Base-by-base conservation (phyloP, 2,797 vertebrate species). In the Nyctalus aviator region DNA sequence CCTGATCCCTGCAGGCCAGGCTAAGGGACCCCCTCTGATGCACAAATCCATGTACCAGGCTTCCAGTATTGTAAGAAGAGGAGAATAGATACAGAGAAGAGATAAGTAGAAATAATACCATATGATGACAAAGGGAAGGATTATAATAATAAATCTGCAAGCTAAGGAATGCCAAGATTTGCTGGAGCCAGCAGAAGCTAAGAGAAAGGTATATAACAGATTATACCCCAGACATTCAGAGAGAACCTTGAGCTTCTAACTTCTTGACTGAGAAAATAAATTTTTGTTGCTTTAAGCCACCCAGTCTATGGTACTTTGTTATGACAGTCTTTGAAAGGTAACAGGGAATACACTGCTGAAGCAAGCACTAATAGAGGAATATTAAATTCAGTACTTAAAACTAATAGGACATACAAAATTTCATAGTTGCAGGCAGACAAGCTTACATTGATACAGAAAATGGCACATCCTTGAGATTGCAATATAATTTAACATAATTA, bases 401-500 rank as follows among this genome's bases (percentile, higher is more conserved):
- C 17, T 84, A 81, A 72, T 41, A 44, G 23, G 30, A 81, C 57
- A 23, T 13, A 62, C 8, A 32, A 44, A 81, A 53, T 81, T 86
- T 88, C 27, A 73, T n/a, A 50, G 23, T 89, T 86, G 53, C 6
- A 91, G 7, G 53, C 6, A 91, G 7, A 86, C 41, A 73, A 71
- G 3, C 59, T 55, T 88, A 78, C 3, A 57, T 53, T 88, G 50
- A 53, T 32, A 79, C 3, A 78, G 10, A 91, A 77, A 78, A 69
- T 53, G 69, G n/a, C 10, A 4, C 8, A 83, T 50, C 9, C 8
- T 4, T 5, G 59, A 62, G 14, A 41, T 37, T 64, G 1, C 7
- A 73, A 75, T 89, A 44, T 83, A 53, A 71, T 50, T 64, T 85
- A 81, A 83, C 71, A 25, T 46, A 87, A 87, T 72, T 93, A 89